phyloP scores from a whole-genome alignment of 2,113 vertebrate species.

The Romanogobio albipinnatus region DNA sequence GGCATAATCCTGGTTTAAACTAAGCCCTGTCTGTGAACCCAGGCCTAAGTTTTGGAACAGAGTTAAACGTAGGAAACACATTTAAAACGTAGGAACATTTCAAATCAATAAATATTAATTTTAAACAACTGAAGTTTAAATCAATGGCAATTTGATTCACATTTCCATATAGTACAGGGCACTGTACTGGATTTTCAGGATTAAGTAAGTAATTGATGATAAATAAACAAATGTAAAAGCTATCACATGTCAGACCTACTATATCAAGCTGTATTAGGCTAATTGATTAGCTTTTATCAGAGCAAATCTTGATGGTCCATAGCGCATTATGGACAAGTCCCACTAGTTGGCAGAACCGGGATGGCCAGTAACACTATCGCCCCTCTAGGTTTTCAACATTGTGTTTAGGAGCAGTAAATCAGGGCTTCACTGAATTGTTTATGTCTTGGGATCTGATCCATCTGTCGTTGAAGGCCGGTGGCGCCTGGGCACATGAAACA shows the following conservation, averaged over 20 bases:
- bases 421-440: conserved; percentile 53
- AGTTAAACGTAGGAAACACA: too few relatives aligned
- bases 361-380: conserved; percentile 49
- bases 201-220: background rate
- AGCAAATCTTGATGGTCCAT: background rate
- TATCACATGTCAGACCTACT: background rate
- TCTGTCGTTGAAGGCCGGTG: conserved; percentile 56
- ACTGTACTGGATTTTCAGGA: background rate
- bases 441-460: conserved; percentile 56
- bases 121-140: too few relatives aligned
- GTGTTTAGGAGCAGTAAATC: conserved; percentile 51
- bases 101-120: background rate
- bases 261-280: background rate
- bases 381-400: conserved; percentile 44
- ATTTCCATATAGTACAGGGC: background rate
- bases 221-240: background rate
- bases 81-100: background rate
- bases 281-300: conserved; percentile 1
- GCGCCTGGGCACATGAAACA: conserved; percentile 47
- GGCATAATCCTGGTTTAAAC: too few relatives aligned
- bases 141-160: too few relatives aligned
- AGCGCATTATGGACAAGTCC: background rate
- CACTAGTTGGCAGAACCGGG: background rate
- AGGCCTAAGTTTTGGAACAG: background rate
- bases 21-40: too few relatives aligned